These are phyloP conservation scores for Macrochelys suwanniensis DNA, from an alignment of 2,797 vertebrate species.

Conservation along the genomic window DNA sequence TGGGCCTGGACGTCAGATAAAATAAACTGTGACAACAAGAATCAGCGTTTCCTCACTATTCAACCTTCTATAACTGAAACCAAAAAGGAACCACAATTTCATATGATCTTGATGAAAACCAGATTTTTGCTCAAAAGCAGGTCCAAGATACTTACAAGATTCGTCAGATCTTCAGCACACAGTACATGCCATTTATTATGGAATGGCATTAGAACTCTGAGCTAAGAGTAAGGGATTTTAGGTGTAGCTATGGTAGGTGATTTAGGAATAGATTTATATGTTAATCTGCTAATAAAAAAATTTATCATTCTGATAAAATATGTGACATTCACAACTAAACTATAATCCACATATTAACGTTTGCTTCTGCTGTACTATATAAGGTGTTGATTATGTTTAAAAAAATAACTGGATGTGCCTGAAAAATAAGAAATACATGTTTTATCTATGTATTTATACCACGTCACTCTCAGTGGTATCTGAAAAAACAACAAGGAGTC, in stretches of 20 bases:
- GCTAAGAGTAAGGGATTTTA: conserved; percentile 56
- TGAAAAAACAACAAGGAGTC: not conserved
- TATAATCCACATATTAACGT: conserved; percentile 67
- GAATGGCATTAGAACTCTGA: conserved; percentile 55
- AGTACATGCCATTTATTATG: conserved; percentile 32
- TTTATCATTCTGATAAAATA: conserved; percentile 70
- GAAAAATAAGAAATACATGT: conserved; percentile 59
- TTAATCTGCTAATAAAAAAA: conserved; percentile 77
- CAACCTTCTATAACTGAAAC: not conserved
- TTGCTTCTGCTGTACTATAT: conserved; percentile 52
- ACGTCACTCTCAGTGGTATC: conserved; percentile 39
- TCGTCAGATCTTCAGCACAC: conserved; percentile 32
- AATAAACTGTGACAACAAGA: conserved; percentile 51
- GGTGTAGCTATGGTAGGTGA: conserved; percentile 63
- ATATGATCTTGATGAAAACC: not conserved
- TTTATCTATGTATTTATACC: conserved; percentile 51
- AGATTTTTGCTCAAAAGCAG: not conserved
- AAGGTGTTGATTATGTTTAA: conserved; percentile 62
- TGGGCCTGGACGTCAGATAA: not conserved
- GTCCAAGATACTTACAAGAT: not conserved
- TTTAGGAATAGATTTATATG: conserved; percentile 77
- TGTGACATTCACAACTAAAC: conserved; percentile 66
- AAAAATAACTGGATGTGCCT: conserved; percentile 11
- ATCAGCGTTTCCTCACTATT: not conserved
- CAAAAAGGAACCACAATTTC: no score